Conservation (phyloP, 2,888 invertebrate species). For the Heliconius ismenius region DNA sequence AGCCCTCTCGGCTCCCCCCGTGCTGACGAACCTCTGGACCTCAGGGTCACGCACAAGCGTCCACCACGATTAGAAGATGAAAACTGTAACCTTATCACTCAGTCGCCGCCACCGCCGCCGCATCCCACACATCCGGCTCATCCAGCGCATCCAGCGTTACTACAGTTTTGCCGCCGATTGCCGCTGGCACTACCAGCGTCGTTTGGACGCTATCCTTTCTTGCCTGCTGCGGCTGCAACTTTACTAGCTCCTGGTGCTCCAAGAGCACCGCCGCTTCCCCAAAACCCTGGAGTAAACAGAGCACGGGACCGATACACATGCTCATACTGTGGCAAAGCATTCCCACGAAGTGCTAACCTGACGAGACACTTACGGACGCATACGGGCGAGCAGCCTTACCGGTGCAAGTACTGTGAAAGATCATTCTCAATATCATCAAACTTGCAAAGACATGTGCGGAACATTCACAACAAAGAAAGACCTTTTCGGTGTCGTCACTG, state of each 20-base stretch:
- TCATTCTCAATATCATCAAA: conserved; percentile 99
- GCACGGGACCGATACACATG: conserved; percentile 96
- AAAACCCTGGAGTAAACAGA: conserved; percentile 80
- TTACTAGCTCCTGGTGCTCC: conserved; percentile 73
- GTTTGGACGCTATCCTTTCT: conserved; percentile 77
- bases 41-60: conserved; percentile 93
- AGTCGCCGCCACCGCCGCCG: conserved; percentile 82
- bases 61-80: conserved; percentile 88
- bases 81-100: conserved; percentile 89
- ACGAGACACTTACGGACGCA: conserved; percentile 98
- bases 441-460: conserved; percentile 97
- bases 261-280: conserved; percentile 67
- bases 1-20: conserved; percentile 78
- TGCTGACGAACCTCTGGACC: conserved; percentile 91
- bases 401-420: conserved; percentile 98
- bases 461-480: conserved; percentile 99
- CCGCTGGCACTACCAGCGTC: conserved; percentile 76
- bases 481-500: conserved; percentile 99
- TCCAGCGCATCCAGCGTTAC: conserved; percentile 70
- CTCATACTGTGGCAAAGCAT: conserved; percentile 98
- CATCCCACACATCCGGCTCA: conserved; percentile 80
- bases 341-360: conserved; percentile 97
- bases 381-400: conserved; percentile 98
- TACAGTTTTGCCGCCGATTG: conserved; percentile 75
- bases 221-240: conserved; percentile 76